Conservation (phyloP, 2,797 vertebrate genomes). For the Mormyrops attenuatus region DNA sequence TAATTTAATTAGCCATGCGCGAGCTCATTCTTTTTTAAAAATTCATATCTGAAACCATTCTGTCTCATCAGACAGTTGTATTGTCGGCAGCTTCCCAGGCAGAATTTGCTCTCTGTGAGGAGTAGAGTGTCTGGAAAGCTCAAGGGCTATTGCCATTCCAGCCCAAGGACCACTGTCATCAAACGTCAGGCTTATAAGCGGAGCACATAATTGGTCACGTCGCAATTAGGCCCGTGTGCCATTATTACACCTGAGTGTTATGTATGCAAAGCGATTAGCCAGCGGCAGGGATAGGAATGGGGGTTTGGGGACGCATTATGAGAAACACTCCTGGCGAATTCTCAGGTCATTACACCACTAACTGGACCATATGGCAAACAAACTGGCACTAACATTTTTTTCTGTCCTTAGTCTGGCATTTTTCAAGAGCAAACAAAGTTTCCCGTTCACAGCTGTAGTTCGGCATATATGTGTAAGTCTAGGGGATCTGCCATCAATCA, state of each 20-base stretch:
- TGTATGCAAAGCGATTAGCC: conserved; percentile 38
- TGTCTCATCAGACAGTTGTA: conserved; percentile 2
- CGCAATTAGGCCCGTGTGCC: neutral
- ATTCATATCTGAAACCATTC: conserved; percentile 30
- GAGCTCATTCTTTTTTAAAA: conserved; percentile 37
- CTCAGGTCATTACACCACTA: conserved; percentile 66
- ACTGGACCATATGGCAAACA: conserved; percentile 73
- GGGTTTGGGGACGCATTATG: neutral
- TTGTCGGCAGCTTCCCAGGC: neutral
- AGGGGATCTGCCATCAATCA: neutral
- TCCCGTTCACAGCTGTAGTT: neutral
- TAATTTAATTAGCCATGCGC: conserved; percentile 38
- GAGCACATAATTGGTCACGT: neutral
- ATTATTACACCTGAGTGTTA: conserved; percentile 28
- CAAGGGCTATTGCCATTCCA: neutral
- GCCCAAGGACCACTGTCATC: neutral
- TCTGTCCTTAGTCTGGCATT: neutral
- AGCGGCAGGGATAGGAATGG: conserved; percentile 32
- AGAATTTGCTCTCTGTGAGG: neutral
- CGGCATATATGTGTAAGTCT: neutral
- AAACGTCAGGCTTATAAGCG: neutral
- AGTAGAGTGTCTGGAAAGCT: neutral
- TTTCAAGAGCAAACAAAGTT: conserved; percentile 12
- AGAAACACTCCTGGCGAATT: conserved; percentile 49
- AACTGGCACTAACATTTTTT: conserved; percentile 62